These are phyloP conservation scores for Epinotia demarniana DNA, from an alignment of 2,888 invertebrate species.

Conservation along the genomic window DNA sequence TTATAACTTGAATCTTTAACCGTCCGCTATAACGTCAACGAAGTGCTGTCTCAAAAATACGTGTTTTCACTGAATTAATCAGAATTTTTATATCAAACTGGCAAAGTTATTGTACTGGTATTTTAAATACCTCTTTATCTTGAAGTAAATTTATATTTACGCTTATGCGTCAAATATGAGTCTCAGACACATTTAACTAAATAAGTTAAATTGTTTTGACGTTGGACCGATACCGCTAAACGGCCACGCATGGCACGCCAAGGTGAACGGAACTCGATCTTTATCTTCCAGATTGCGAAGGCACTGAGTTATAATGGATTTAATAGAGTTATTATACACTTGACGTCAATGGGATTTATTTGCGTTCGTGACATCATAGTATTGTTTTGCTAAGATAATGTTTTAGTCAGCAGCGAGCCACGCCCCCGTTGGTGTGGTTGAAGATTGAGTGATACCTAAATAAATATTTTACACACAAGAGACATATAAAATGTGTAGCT, in stretches of 20 bases:
- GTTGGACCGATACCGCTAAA: constrained; percentile 23
- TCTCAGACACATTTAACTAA: constrained; percentile 13
- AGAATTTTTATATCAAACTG: neutral
- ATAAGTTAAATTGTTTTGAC: constrained; percentile 25
- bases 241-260: constrained; percentile 28
- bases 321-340: constrained; percentile 29
- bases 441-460: no score
- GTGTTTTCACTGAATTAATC: neutral
- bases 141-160: constrained; percentile 12
- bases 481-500: no score
- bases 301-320: constrained; percentile 24
- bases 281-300: constrained; percentile 30
- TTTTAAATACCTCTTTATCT: constrained; percentile 1
- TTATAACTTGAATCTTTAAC: neutral
- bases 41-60: neutral
- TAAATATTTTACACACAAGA: no score
- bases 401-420: neutral
- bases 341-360: constrained; percentile 6
- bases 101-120: neutral
- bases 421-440: neutral
- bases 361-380: constrained; percentile 2
- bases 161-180: constrained; percentile 3
- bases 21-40: neutral
- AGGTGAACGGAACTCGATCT: constrained; percentile 36
- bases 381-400: constrained; percentile 28